Evolutionary conservation across 1,140 invertebrate genomes (phyloP).

Genomic region (Adoxophyes honmai): DNA sequence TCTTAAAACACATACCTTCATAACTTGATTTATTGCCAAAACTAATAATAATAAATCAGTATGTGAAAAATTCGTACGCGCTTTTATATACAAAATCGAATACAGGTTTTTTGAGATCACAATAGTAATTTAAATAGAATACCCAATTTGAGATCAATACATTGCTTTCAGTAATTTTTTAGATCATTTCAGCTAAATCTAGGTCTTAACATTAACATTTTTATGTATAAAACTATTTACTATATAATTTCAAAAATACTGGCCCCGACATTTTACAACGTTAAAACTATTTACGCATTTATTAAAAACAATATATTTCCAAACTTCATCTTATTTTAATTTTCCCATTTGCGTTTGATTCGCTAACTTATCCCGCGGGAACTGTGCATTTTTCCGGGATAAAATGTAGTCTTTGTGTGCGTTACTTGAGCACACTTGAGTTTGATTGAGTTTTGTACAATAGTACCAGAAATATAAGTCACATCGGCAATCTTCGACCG

Average conservation of each 20-base stretch:
- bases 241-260: conserved; percentile 61
- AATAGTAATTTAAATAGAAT: conserved; percentile 39
- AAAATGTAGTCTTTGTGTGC: too few relatives aligned
- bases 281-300: neutral
- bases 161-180: neutral
- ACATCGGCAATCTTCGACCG: too few relatives aligned
- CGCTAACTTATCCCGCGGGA: too few relatives aligned
- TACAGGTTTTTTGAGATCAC: conserved; percentile 44
- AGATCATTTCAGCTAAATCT: neutral
- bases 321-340: too few relatives aligned
- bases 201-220: neutral
- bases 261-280: conserved; percentile 48
- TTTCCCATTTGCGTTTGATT: too few relatives aligned
- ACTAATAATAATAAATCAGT: neutral
- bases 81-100: conserved; percentile 3
- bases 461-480: too few relatives aligned
- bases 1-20: neutral
- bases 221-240: conserved; percentile 15
- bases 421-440: too few relatives aligned
- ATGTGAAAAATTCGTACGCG: conserved; percentile 16
- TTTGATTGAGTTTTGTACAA: too few relatives aligned
- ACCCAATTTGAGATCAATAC: conserved; percentile 52
- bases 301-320: neutral
- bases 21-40: too few relatives aligned
- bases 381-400: too few relatives aligned